A percentile compares a stretch with the other conserved stretches of the same genome.
Evolutionary conservation across 2,888 invertebrate genomes (phyloP).

Genomic region (Terebella lapidaria): DNA sequence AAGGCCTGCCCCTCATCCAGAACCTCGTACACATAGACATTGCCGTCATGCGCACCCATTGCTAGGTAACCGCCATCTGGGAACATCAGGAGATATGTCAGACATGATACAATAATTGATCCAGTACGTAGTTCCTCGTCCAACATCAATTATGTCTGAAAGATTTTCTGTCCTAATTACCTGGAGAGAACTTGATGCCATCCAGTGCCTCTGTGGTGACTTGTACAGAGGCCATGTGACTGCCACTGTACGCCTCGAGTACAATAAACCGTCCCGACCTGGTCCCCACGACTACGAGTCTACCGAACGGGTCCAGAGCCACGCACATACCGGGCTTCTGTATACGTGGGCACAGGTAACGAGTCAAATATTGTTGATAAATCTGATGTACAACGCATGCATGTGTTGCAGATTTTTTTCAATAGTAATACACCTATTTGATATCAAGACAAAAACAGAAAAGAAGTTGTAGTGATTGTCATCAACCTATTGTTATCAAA

Average conservation of each 20-base stretch:
- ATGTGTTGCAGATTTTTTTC: no score
- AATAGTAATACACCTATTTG: no score
- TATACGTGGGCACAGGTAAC: slow-evolving; percentile 12
- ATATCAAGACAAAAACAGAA: no score
- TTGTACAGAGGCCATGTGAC: slow-evolving; percentile 76
- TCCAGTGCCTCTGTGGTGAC: slow-evolving; percentile 83
- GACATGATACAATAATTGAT: no score
- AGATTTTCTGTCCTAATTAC: no score
- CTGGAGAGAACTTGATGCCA: slow-evolving; percentile 81
- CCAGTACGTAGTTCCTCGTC: no score
- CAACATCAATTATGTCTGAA: no score
- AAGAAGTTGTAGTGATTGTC: no score
- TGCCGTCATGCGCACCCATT: slow-evolving; percentile 85
- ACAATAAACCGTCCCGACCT: slow-evolving; percentile 83
- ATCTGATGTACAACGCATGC: no score
- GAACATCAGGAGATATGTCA: no score
- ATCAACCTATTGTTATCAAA: no score
- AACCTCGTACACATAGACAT: slow-evolving; percentile 75
- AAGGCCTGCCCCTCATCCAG: slow-evolving; percentile 85
- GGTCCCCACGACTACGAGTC: slow-evolving; percentile 81
- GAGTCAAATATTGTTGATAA: no score
- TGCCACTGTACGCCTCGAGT: slow-evolving; percentile 79
- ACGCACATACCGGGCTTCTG: slow-evolving; percentile 84
- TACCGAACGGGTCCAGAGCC: slow-evolving; percentile 82
- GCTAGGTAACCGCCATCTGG: slow-evolving; percentile 81